phyloP scores from a whole-genome alignment of 2,888 invertebrate genomes.

The Tipula vernalis region DNA sequence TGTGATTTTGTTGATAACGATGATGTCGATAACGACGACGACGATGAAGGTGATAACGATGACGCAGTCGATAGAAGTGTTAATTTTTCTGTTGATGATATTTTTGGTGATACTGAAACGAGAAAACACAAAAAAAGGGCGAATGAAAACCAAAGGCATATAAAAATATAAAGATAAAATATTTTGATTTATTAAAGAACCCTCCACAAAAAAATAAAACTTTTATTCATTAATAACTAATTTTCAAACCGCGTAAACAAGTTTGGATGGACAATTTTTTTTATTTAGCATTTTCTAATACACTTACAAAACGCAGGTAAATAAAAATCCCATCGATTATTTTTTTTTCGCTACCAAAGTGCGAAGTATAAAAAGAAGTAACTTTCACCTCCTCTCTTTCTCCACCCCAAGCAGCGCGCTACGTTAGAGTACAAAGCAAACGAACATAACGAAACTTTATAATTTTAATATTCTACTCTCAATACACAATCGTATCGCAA shows the following conservation, averaged over 20 bases:
- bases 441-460: neutral
- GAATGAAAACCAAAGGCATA: neutral
- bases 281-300: neutral
- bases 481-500: neutral
- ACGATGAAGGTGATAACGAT: neutral
- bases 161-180: too few relatives aligned
- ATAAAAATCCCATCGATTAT: neutral
- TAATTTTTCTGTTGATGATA: conserved; percentile 21
- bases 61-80: conserved; percentile 16
- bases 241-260: neutral
- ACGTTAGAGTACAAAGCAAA: too few relatives aligned
- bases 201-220: neutral
- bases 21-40: neutral
- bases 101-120: conserved; percentile 24
- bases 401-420: neutral
- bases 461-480: neutral
- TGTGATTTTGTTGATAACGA: too few relatives aligned
- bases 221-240: neutral
- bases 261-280: neutral
- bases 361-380: neutral
- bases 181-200: too few relatives aligned
- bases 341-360: neutral
- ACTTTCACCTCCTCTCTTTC: neutral
- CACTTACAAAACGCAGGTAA: neutral
- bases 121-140: neutral